These are phyloP conservation scores for Synaphobranchus kaupii DNA, from an alignment of 2,797 vertebrate species.

Conservation along the genomic window DNA sequence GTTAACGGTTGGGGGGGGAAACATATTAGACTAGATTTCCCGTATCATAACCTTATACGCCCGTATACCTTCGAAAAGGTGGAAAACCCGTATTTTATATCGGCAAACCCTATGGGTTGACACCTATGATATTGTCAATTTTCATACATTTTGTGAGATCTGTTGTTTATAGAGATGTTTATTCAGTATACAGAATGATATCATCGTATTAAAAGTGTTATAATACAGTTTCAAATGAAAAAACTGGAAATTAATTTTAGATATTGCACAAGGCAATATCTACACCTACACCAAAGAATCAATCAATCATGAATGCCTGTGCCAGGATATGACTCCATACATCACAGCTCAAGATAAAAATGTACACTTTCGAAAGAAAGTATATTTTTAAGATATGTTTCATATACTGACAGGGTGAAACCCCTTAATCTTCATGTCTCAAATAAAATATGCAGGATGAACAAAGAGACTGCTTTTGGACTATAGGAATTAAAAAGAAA, in stretches of 20 bases:
- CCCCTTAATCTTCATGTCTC: constrained; percentile 10
- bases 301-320: constrained; percentile 2
- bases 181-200: neutral
- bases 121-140: neutral
- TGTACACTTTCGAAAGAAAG: neutral
- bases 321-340: constrained; percentile 14
- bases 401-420: neutral
- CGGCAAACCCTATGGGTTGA: no score
- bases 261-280: neutral
- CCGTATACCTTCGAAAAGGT: no score
- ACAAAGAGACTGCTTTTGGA: neutral
- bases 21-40: no score
- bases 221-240: neutral
- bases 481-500: neutral
- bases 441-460: constrained; percentile 17
- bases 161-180: constrained; percentile 15
- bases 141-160: neutral
- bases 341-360: constrained; percentile 18
- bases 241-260: constrained; percentile 8
- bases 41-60: no score
- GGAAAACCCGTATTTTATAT: no score
- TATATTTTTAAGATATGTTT: constrained; percentile 1
- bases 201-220: neutral
- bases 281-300: constrained; percentile 1
- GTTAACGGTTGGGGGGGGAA: no score